Base-by-base conservation (phyloP, 2,888 invertebrate genomes). In the Chrysotoxum bicinctum region DNA sequence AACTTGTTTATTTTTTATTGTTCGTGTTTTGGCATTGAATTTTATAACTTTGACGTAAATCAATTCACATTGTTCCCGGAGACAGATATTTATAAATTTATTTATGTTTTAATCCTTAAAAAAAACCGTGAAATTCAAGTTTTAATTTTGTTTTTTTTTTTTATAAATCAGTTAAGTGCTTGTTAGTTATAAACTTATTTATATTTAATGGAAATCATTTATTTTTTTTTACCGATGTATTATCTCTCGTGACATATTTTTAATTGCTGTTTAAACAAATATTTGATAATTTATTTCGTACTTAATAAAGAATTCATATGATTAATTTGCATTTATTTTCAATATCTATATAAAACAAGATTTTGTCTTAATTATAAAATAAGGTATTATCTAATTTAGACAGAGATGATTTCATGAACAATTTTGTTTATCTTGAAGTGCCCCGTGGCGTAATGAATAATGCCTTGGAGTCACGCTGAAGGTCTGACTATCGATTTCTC, bases 101-200 rank as follows among this genome's bases (percentile, higher is more conserved):
- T 9, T 60, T 37, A 40, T 23, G 4, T 16, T 37, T 19, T 3
- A 40, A 4, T 60, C n/a, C n/a, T 43, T 43, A 58, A 43, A 23
- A n/a, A 21, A 14, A n/a, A 60, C n/a, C 60, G 23, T 30, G 43
- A 62, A 43, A 43, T 62, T 62, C 62, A 45, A 7, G 62, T 62
- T 40, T 32, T 3, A n/a, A 6, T 23, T 40, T 60, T n/a, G 16
- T 6, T 3, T 9, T 8, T 16, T 16, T 12, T 60, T 16, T 37
- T 3, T 14, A 21, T 21, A 2, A 21, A 9, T 21, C 8, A 30
- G 19, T 62, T 62, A 62, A 62, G 62, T 62, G 62, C 8, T 62
- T 62, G 43, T 43, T 62, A 43, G 7, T 40, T 16, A 30, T 30
- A 16, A 43, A 43, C 16, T 62, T 62, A 43, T 62, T 62, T 40